A percentile compares a stretch with the other conserved stretches of the same genome.
Conservation (phyloP, 1,140 invertebrate species). For the Bradynema listronoti region DNA sequence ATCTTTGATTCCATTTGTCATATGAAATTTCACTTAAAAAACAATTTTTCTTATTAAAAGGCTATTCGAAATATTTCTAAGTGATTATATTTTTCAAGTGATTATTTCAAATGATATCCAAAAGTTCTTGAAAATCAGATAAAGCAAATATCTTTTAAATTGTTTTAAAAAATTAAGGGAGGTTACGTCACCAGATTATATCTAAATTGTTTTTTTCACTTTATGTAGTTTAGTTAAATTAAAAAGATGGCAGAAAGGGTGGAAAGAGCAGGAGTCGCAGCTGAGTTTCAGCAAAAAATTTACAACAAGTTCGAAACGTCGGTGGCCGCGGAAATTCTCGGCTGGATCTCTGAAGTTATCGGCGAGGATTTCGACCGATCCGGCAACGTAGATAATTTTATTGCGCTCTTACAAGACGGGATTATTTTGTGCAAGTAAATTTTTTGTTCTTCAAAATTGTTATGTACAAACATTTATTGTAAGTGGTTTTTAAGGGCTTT, state of each 20-base stretch:
- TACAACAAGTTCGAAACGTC: slow-evolving; percentile 39
- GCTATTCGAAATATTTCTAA: too few species aligned
- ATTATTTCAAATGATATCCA: too few species aligned
- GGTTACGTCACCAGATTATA: too few species aligned
- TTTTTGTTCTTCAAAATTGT: neutral
- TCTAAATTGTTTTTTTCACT: too few species aligned
- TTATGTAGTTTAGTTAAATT: too few species aligned
- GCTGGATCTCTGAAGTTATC: slow-evolving; percentile 30
- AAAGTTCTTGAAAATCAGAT: too few species aligned
- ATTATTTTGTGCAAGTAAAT: slow-evolving; percentile 31
- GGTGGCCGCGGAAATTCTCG: slow-evolving; percentile 37
- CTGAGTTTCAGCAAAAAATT: slow-evolving; percentile 46
- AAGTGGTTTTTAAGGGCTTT: neutral
- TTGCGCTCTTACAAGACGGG: slow-evolving; percentile 37
- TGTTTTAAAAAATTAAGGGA: too few species aligned
- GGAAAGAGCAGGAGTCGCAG: slow-evolving; percentile 41
- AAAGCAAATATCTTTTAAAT: too few species aligned
- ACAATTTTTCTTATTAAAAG: too few species aligned
- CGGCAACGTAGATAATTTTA: slow-evolving; percentile 42
- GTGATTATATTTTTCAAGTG: too few species aligned
- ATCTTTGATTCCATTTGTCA: too few species aligned
- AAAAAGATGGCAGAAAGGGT: slow-evolving; percentile 28
- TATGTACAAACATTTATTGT: neutral
- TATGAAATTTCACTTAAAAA: too few species aligned
- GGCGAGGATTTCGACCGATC: slow-evolving; percentile 32